phyloP scores from a whole-genome alignment of 2,888 invertebrate species.

The Tillus elongatus region DNA sequence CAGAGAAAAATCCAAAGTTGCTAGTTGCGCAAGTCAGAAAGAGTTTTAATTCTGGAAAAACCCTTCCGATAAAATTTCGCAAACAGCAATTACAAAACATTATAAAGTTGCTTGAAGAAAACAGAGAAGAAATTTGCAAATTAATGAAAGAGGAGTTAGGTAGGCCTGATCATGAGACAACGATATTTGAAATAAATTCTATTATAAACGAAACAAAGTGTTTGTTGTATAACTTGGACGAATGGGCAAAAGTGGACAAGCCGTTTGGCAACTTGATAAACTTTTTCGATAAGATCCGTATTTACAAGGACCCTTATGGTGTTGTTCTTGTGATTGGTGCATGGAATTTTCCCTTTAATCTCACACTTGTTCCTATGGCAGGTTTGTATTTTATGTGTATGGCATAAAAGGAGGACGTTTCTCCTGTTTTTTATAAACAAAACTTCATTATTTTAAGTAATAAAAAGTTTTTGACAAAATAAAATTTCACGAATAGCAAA shows the following conservation, averaged over 20 bases:
- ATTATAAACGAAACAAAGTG: constrained; percentile 66
- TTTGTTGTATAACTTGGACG: constrained; percentile 58
- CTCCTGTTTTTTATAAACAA: too few species aligned
- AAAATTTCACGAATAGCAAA: too few species aligned
- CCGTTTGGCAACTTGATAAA: constrained; percentile 62
- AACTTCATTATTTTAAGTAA: too few species aligned
- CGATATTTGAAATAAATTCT: constrained; percentile 69
- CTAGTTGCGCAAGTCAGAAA: constrained; percentile 43
- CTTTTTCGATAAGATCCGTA: constrained; percentile 61
- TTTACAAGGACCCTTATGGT: constrained; percentile 84
- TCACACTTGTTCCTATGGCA: constrained; percentile 66
- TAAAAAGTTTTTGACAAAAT: too few species aligned
- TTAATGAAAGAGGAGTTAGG: constrained; percentile 72
- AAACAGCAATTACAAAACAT: constrained; percentile 67
- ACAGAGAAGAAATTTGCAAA: constrained; percentile 58
- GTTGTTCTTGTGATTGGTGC: constrained; percentile 81
- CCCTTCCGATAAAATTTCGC: constrained; percentile 69
- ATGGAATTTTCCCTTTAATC: constrained; percentile 94
- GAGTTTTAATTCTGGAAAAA: constrained; percentile 70
- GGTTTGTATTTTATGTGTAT: too few species aligned
- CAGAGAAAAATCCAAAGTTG: too few species aligned
- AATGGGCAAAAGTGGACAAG: constrained; percentile 72
- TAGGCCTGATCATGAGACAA: constrained; percentile 68
- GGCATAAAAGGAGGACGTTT: too few species aligned
- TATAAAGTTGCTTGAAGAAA: constrained; percentile 71